Percentiles rank a stretch among this genome's conserved stretches.
phyloP scores from a whole-genome alignment of 2,888 invertebrate species.

The Lampropteryx suffumata region DNA sequence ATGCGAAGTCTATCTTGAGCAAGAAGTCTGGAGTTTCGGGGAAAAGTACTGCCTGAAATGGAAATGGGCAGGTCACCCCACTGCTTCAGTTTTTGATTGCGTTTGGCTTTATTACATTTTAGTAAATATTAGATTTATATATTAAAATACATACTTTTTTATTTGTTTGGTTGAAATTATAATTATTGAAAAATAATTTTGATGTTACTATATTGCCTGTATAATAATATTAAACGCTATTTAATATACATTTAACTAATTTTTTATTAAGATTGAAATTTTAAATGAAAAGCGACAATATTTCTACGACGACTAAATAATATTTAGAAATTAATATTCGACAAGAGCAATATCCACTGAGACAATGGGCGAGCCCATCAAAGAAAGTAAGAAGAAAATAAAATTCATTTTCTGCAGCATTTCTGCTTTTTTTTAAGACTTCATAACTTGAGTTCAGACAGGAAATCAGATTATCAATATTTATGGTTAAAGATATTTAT shows the following conservation, averaged over 20 bases:
- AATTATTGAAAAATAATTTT: no score
- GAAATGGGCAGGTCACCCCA: no score
- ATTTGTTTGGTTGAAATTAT: no score
- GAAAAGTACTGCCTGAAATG: conserved; percentile 34
- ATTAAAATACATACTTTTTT: no score
- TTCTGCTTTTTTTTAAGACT: no score
- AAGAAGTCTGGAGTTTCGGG: conserved; percentile 39
- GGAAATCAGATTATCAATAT: no score
- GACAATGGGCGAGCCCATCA: not conserved
- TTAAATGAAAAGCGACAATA: conserved; percentile 38
- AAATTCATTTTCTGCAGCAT: not conserved
- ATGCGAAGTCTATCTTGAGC: conserved; percentile 42
- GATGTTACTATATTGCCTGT: no score
- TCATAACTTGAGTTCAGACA: no score
- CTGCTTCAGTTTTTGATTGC: no score
- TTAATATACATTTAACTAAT: conserved; percentile 7
- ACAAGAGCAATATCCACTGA: conserved; percentile 14
- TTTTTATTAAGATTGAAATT: conserved; percentile 30
- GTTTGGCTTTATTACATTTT: no score
- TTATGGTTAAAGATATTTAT: no score
- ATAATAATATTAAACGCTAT: not conserved
- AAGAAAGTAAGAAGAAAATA: not conserved
- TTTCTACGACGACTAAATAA: conserved; percentile 40
- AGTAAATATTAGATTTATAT: no score
- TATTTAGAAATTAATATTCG: conserved; percentile 36